A percentile compares a stretch with the other conserved stretches of the same genome.
Evolutionary conservation across 2,113 vertebrate genomes (phyloP).

Genomic region (Uropsilus gracilis): DNA sequence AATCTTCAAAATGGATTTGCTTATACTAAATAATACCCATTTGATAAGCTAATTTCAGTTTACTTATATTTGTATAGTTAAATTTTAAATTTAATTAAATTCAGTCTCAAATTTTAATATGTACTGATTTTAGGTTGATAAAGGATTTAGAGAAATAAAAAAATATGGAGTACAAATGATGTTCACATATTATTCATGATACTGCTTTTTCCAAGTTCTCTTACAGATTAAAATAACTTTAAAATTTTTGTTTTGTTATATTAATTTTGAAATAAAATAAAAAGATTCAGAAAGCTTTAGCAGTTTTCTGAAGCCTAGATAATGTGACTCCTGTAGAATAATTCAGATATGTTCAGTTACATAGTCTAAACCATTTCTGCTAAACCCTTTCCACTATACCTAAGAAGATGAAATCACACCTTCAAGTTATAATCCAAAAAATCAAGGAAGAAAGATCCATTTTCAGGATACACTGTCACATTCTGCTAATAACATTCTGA

Average conservation of each 20-base stretch:
- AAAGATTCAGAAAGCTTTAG: neutral
- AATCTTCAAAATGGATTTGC: neutral
- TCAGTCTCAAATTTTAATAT: slow-evolving; percentile 7
- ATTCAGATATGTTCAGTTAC: neutral
- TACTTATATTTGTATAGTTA: neutral
- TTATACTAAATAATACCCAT: neutral
- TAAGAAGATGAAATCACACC: neutral
- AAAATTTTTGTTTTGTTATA: neutral
- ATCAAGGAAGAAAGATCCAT: neutral
- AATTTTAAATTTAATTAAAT: too few relatives aligned
- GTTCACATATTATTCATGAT: neutral
- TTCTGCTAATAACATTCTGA: neutral
- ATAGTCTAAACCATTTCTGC: neutral
- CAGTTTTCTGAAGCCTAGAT: neutral
- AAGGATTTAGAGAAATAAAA: neutral
- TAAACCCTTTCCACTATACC: neutral
- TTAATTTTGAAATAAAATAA: neutral
- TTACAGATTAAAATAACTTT: slow-evolving; percentile 17
- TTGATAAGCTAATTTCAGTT: slow-evolving; percentile 14
- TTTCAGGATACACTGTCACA: neutral
- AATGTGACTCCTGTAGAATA: neutral
- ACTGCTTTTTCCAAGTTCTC: neutral
- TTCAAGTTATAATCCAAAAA: neutral
- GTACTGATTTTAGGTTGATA: too few relatives aligned
- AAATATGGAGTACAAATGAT: neutral